Percentiles rank a stretch among this genome's conserved stretches.
These are phyloP conservation scores for Lepidocyrtinus sp. DNA, from an alignment of 2,888 invertebrate species.

Conservation along the genomic window DNA sequence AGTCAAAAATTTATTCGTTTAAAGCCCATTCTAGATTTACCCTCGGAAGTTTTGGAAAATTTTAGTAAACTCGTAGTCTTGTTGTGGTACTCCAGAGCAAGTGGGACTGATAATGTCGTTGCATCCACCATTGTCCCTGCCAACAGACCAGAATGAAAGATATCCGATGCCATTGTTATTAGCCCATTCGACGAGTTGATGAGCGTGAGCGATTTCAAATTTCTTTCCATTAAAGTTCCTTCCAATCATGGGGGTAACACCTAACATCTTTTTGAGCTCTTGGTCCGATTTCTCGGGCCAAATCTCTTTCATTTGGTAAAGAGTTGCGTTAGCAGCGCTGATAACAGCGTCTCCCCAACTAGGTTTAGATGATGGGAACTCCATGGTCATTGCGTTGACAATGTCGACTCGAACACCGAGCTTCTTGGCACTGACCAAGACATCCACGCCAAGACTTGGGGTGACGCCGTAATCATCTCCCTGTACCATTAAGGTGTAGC, in stretches of 20 bases:
- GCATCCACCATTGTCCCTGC: slow-evolving; percentile 66
- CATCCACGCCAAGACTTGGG: slow-evolving; percentile 61
- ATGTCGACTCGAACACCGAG: slow-evolving; percentile 67
- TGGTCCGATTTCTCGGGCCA: slow-evolving; percentile 67
- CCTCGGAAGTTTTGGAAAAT: slow-evolving; percentile 61
- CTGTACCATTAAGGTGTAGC: slow-evolving; percentile 67
- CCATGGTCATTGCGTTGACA: slow-evolving; percentile 64
- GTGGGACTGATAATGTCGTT: slow-evolving; percentile 50
- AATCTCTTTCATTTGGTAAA: slow-evolving; percentile 66
- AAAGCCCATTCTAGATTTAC: too few species aligned
- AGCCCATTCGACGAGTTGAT: slow-evolving; percentile 65
- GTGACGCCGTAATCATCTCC: slow-evolving; percentile 69
- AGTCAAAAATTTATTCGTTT: too few species aligned
- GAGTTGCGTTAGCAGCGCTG: slow-evolving; percentile 47
- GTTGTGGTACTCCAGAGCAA: slow-evolving; percentile 63
- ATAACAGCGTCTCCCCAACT: slow-evolving; percentile 67
- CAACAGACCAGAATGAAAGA: slow-evolving; percentile 67
- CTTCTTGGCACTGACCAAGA: slow-evolving; percentile 61
- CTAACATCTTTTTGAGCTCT: slow-evolving; percentile 65
- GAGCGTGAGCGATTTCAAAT: slow-evolving; percentile 56
- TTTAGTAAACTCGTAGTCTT: slow-evolving; percentile 63
- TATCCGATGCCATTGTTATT: slow-evolving; percentile 62
- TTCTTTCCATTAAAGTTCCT: slow-evolving; percentile 65
- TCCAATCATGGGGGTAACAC: slow-evolving; percentile 67
- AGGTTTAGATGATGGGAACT: slow-evolving; percentile 41